phyloP scores from a whole-genome alignment of 1,140 invertebrate species.

The Linepithema humile region DNA sequence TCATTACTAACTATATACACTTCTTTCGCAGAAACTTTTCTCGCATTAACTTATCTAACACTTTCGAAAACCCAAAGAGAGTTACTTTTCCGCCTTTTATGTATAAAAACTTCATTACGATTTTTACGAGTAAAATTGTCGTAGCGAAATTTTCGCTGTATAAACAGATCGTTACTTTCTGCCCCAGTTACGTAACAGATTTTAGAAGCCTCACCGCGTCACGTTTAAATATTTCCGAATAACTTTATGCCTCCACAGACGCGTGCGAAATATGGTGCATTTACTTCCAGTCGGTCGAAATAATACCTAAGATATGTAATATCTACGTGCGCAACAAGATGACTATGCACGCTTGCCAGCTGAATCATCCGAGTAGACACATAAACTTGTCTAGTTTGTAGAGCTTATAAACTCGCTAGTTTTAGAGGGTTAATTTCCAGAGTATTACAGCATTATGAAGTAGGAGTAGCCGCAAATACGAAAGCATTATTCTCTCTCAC shows the following conservation, averaged over 20 bases:
- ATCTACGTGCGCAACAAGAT: background rate
- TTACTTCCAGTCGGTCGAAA: background rate
- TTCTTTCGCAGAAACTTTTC: background rate
- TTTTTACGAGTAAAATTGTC: background rate
- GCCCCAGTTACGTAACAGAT: constrained; percentile 19
- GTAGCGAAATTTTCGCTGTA: background rate
- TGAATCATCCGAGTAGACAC: background rate
- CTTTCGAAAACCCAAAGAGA: background rate
- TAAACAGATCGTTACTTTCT: background rate
- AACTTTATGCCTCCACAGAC: background rate
- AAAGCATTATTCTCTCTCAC: constrained; percentile 2
- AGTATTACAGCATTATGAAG: constrained; percentile 14
- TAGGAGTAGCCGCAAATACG: background rate
- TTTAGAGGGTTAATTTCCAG: constrained; percentile 27
- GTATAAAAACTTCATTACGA: background rate
- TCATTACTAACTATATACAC: background rate
- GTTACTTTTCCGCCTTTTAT: background rate
- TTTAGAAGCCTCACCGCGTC: background rate
- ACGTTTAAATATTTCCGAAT: background rate
- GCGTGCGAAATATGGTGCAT: background rate
- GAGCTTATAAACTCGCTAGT: constrained; percentile 1
- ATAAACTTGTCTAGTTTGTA: constrained; percentile 12
- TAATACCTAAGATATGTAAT: constrained; percentile 3
- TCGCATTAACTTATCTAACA: background rate
- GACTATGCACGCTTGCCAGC: background rate